Evolutionary conservation across 2,888 invertebrate species (phyloP), one percentile per base, ranked within the genome.

Genomic region (Portevinia maculata): DNA sequence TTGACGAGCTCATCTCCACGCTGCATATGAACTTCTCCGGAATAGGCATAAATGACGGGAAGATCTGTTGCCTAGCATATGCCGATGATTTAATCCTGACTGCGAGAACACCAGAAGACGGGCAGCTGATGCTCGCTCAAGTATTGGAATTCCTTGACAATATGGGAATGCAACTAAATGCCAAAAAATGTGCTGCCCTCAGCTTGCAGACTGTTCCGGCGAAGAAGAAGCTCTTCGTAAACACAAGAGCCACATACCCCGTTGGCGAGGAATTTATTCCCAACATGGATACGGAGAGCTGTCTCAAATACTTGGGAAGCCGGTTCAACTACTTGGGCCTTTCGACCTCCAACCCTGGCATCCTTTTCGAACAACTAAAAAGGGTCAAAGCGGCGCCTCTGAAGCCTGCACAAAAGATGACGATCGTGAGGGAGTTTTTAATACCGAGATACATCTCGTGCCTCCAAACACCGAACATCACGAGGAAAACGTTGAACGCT

Each of bases 101-200:
- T 1, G 28, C 28, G 6, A 28, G 7, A 28, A 28, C n/a, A 34
- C n/a, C n/a, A 1, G n/a, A 34, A 5, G n/a, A n/a, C 34, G 11
- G 4, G 11, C 34, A n/a, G 34, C 5, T 34, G 3, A n/a, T 34
- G 34, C 34, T 34, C 11, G 1, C 2, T 8, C 19, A 21, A 21
- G 1, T 19, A n/a, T 21, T 46, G 0, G 21, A 3, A 4, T 46
- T 46, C n/a, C 21, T 46, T 3, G 46, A 19, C 1, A 57, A 15
- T 9, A 57, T 57, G 41, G 24, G 57, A 4, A 57, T 57, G 57
- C n/a, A 21, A 1, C 8, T 57, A 0, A 30, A 57, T 6, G 24
- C 57, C 1, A 57, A 28, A 9, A 57, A 57, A 55, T 55, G 37
- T 9, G 13, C 19, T 2, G 19, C 34, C 9, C 17, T 34, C 0